Base-by-base conservation (phyloP, 2,113 vertebrate genomes). In the Pandion haliaetus region DNA sequence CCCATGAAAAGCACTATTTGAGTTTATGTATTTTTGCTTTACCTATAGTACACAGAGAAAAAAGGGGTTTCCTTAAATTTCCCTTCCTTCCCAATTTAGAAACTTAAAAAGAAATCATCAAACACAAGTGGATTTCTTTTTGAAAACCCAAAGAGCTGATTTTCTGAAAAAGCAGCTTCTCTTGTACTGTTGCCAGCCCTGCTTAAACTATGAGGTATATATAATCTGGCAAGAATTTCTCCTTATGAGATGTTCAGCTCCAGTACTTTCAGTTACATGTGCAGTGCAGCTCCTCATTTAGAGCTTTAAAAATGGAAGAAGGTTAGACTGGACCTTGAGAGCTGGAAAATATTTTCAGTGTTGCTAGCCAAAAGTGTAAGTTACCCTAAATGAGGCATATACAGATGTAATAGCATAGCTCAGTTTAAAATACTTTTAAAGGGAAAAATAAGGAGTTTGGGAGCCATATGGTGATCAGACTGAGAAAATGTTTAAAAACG, bases 321-420 rank as follows among this genome's bases (percentile, higher is more conserved):
- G 83, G 94, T 97, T 95, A 95, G 78, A 94, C 78, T 95, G 96
- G 94, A 97, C 93, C 84, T 95, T 83, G 81, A 95, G 78, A 97
- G 86, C 78, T 96, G 96, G 96, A 96, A 97, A 97, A 96, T 95
- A 96, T 95, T 96, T 95, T 94, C 3, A 3, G 78, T 74, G 42
- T 86, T 95, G 74, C 67, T 85, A 80, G 96, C 94, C 96, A 97
- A 95, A 97, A 97, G 95, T 91, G 96, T 95, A 95, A 97, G 91
- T 95, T 97, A 96, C 89, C 87, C 94, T 97, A 96, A 97, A 97
- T 77, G 95, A 95, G 96, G 96, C 97, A 94, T 95, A 97, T 19
- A 95, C 89, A 96, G 91, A 96, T 94, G 96, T 97, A 97, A 97
- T 83, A 95, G 95, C 94, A 95, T 70, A 96, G 91, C 79, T 95